These are phyloP conservation scores for Thereuonema tuberculata DNA, from an alignment of 1,140 invertebrate species.

Conservation along the genomic window DNA sequence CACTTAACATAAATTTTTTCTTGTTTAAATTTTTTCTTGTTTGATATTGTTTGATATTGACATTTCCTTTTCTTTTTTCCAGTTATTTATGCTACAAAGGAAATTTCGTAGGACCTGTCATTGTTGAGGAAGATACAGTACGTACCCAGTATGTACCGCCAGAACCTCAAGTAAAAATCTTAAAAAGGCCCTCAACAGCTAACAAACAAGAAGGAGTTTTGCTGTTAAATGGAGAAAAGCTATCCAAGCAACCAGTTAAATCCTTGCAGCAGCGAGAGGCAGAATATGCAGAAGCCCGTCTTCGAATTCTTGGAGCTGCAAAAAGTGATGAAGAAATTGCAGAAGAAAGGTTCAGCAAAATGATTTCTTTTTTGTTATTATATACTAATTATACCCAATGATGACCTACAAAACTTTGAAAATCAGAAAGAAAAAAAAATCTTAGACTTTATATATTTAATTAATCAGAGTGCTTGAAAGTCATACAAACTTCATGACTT, in stretches of 20 bases:
- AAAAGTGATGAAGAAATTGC: constrained; percentile 50
- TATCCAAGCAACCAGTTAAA: constrained; percentile 55
- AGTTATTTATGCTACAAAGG: neutral
- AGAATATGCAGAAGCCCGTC: constrained; percentile 70
- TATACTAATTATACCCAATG: neutral
- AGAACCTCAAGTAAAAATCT: constrained; percentile 63
- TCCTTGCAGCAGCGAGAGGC: constrained; percentile 69
- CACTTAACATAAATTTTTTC: no score
- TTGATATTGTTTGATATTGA: no score
- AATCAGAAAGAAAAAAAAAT: no score
- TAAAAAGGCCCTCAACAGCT: constrained; percentile 49
- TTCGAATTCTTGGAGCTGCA: constrained; percentile 66
- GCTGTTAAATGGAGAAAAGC: constrained; percentile 42
- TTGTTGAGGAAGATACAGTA: constrained; percentile 28
- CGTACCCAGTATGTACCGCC: constrained; percentile 45
- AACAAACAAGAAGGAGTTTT: constrained; percentile 24
- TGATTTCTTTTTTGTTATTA: neutral
- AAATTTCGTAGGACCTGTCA: constrained; percentile 13
- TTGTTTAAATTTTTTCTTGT: no score
- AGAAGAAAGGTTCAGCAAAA: constrained; percentile 7
- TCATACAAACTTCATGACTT: no score
- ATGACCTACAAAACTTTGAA: no score
- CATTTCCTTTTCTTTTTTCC: no score
- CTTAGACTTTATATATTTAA: neutral
- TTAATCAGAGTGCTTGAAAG: neutral